Conservation (phyloP, 2,797 vertebrate species). For the Syngnathus rostellatus region DNA sequence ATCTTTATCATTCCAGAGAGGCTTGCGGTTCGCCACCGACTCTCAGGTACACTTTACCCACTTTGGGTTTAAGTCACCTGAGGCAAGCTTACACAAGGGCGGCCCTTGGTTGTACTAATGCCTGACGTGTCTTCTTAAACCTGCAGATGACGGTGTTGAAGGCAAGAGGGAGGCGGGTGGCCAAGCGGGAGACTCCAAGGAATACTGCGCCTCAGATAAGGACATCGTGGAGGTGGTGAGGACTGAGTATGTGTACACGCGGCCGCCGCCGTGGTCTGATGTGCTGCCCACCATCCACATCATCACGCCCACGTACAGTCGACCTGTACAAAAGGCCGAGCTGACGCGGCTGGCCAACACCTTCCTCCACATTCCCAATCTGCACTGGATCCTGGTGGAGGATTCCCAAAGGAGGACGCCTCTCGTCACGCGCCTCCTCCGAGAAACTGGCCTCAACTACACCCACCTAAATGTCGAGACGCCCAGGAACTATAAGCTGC, state of each 20-base stretch:
- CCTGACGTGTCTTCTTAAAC: slow-evolving; percentile 58
- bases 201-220: slow-evolving; percentile 43
- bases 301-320: slow-evolving; percentile 71
- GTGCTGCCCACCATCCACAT: slow-evolving; percentile 61
- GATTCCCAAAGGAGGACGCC: slow-evolving; percentile 55
- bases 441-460: slow-evolving; percentile 63
- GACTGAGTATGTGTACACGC: slow-evolving; percentile 58
- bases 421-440: slow-evolving; percentile 59
- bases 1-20: slow-evolving; percentile 83
- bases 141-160: slow-evolving; percentile 84
- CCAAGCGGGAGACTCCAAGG: slow-evolving; percentile 71
- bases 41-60: slow-evolving; percentile 76
- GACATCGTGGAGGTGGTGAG: slow-evolving; percentile 54
- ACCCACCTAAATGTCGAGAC: slow-evolving; percentile 72
- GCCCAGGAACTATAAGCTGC: slow-evolving; percentile 55
- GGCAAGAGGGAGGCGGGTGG: slow-evolving; percentile 72
- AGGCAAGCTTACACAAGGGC: slow-evolving; percentile 60
- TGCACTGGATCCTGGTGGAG: slow-evolving; percentile 76
- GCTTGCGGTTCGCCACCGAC: slow-evolving; percentile 71
- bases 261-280: slow-evolving; percentile 62
- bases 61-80: slow-evolving; percentile 63
- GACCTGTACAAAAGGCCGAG: slow-evolving; percentile 72
- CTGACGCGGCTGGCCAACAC: slow-evolving; percentile 72
- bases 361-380: slow-evolving; percentile 67
- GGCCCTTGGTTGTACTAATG: slow-evolving; percentile 65